Evolutionary conservation across 1,140 invertebrate species (phyloP), one percentile per base, ranked within the genome.

Genomic region (Euborellia annulipes): DNA sequence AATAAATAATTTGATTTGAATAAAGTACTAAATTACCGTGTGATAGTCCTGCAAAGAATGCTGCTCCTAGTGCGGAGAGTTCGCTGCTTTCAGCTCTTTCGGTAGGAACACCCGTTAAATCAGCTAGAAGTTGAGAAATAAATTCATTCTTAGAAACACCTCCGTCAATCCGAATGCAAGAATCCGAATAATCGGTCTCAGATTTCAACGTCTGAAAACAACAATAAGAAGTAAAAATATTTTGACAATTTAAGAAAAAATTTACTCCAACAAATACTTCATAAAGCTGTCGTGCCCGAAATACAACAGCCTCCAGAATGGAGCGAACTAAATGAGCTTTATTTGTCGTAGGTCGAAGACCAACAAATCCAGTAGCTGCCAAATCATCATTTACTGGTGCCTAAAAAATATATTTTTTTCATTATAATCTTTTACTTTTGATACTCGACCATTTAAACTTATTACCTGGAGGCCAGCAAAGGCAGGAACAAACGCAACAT

Each of bases 131-230:
- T 64, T 95, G 90, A 52, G 84, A 75, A 1, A 95, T 66, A 58
- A 94, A 95, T 62, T 93, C 78, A 63, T 93, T 94, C 46, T 76
- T 75, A 0, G 87, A 82, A 14, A 97, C 89, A 20, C 92, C 92
- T n/a, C 91, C 92, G 62, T 93, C 87, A 34, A 88, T 72, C 53
- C 90, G 23, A 6, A 27, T 27, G 11, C 11, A 11, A 4, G 23
- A 27, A 27, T 93, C 11, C 23, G 23, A 27, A 27, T 27, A 27
- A 6, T 11, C 11, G 4, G 11, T 11, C 11, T 27, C 23, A 11
- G 23, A 27, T 27, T 11, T 4, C 23, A 27, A 6, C 11, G 23
- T 27, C 23, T 27, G 11, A 27, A 6, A 6, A 27, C 4, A 27
- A 27, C 4, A 11, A 27, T 4, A 6, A 6, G 4, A 4, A 27